Conservation (phyloP, 2,797 vertebrate species). For the Karalla daura region DNA sequence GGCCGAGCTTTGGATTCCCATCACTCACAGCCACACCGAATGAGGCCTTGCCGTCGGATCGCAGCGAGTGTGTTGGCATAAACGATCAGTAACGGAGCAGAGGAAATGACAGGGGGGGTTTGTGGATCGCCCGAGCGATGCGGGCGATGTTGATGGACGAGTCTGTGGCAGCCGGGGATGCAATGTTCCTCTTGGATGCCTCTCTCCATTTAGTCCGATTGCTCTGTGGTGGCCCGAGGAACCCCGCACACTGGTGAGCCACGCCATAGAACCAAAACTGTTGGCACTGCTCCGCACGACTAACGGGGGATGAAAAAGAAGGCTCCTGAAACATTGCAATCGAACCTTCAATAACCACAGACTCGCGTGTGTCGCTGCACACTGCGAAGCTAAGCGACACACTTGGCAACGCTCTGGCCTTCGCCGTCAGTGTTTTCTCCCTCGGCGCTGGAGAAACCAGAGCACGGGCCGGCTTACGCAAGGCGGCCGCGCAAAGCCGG, state of each 20-base stretch:
- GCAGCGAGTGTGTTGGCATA: neutral
- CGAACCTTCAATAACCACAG: neutral
- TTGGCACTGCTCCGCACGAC: neutral
- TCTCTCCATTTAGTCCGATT: neutral
- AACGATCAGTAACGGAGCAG: neutral
- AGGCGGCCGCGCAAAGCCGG: constrained; percentile 31
- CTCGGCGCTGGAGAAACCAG: constrained; percentile 39
- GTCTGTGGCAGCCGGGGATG: neutral
- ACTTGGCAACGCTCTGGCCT: too few species aligned
- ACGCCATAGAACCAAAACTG: neutral
- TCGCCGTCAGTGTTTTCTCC: too few species aligned
- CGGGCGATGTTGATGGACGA: neutral
- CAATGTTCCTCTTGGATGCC: neutral
- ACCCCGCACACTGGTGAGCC: neutral
- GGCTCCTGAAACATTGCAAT: neutral
- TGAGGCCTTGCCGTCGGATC: neutral
- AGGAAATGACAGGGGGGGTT: neutral
- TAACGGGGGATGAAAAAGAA: neutral
- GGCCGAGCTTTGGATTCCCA: neutral
- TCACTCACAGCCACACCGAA: neutral
- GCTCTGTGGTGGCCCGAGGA: neutral
- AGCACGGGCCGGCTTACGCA: constrained; percentile 21
- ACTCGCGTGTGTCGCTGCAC: too few species aligned
- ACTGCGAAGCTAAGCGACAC: too few species aligned
- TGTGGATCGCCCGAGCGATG: neutral